These are phyloP conservation scores for Fukomys damarensis DNA, from an alignment of 2,113 vertebrate genomes.

Conservation along the genomic window DNA sequence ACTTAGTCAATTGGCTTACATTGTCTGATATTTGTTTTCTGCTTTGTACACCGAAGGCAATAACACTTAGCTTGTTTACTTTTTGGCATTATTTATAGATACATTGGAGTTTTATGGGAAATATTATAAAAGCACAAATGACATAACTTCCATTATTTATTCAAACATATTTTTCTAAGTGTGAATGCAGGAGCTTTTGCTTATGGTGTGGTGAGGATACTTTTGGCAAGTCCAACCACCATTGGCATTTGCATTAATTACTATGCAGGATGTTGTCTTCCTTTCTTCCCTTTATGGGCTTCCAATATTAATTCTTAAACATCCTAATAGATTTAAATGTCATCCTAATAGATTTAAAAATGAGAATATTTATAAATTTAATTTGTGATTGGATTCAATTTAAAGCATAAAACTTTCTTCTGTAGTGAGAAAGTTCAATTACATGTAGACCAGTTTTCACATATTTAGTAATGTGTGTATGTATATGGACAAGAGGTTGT, in stretches of 20 bases:
- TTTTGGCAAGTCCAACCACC: not conserved
- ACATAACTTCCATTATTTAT: not conserved
- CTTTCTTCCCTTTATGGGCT: not conserved
- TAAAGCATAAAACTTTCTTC: not conserved
- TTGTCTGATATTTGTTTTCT: not conserved
- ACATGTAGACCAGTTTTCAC: not conserved
- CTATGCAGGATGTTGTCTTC: accelerated
- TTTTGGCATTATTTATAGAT: not conserved
- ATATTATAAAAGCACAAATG: not conserved
- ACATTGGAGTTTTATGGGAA: not conserved
- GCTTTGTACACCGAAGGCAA: not conserved
- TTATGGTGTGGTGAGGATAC: not conserved
- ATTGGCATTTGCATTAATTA: not conserved
- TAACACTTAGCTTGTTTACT: not conserved
- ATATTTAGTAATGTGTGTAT: not conserved
- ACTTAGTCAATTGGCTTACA: not conserved
- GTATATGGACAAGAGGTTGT: not conserved
- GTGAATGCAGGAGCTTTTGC: not conserved
- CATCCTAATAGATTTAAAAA: not conserved
- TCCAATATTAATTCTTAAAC: not conserved
- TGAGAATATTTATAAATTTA: not conserved
- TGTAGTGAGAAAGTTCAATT: not conserved
- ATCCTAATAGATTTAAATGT: not conserved
- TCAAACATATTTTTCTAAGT: not conserved
- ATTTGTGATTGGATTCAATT: not conserved